A percentile compares a stretch with the other conserved stretches of the same genome.
These are phyloP conservation scores for Apostichopus californicus DNA, from an alignment of 35 echinoderm and acorn worm genomes.

Conservation along the genomic window DNA sequence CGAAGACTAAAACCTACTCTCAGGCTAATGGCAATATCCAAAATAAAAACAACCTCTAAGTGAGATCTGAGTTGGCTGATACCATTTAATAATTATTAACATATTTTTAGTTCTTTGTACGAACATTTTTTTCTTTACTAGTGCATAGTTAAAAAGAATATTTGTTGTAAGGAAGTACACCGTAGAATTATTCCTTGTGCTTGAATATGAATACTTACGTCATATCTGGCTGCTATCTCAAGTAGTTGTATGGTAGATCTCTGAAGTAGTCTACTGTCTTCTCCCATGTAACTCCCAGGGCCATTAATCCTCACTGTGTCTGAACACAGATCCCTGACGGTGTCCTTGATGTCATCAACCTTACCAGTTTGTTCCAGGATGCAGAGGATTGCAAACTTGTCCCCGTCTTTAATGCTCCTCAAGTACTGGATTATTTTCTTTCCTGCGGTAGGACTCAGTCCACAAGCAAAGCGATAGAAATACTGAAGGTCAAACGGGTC, in stretches of 20 bases:
- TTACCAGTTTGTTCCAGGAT: constrained; percentile 1
- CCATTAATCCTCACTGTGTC: neutral
- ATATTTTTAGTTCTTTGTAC: too few species aligned
- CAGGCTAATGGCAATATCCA: too few species aligned
- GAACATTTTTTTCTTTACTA: too few species aligned
- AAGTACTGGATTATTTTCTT: neutral
- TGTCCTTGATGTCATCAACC: neutral
- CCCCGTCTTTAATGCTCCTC: neutral
- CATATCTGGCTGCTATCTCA: constrained; percentile 7
- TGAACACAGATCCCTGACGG: neutral
- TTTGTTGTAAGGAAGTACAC: too few species aligned
- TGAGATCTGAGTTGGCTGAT: too few species aligned
- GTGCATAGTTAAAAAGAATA: too few species aligned
- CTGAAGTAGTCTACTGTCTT: neutral
- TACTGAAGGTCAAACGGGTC: neutral
- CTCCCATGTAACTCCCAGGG: neutral
- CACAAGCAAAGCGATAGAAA: neutral
- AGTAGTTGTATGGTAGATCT: neutral
- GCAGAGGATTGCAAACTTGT: neutral
- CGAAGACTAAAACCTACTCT: too few species aligned
- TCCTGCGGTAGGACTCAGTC: neutral
- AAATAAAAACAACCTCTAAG: too few species aligned
- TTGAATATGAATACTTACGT: neutral
- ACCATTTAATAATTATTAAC: too few species aligned
- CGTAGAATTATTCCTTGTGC: too few species aligned